Conservation (phyloP, 2,113 vertebrate genomes). For the Columbina picui region DNA sequence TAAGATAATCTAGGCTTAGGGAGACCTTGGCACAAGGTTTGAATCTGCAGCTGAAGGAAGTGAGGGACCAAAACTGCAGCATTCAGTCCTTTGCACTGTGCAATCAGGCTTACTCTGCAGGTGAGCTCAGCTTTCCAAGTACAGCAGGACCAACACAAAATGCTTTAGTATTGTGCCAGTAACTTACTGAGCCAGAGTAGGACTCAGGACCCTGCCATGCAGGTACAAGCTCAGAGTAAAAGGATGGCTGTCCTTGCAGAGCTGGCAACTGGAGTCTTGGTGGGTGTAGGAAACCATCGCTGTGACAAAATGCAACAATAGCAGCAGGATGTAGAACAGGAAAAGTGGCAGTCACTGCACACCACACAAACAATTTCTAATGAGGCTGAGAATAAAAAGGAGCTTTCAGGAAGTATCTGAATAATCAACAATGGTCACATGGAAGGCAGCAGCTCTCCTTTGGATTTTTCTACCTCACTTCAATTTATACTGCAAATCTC, state of each 20-base stretch:
- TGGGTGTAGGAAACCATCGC: background rate
- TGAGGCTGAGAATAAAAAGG: background rate
- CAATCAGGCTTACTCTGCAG: background rate
- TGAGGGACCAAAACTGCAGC: background rate
- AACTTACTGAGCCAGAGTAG: background rate
- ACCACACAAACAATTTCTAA: background rate
- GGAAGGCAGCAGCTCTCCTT: background rate
- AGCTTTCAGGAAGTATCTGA: background rate
- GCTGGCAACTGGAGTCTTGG: background rate
- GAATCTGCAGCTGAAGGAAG: background rate
- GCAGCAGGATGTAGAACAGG: background rate
- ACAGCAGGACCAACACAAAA: background rate
- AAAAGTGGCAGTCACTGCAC: background rate
- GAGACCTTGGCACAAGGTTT: background rate
- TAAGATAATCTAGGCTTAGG: background rate
- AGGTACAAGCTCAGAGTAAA: background rate
- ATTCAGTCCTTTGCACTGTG: background rate
- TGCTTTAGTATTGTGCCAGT: background rate
- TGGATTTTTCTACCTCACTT: background rate
- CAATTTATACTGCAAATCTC: background rate
- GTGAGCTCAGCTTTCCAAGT: background rate
- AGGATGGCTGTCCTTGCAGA: background rate
- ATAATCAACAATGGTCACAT: fast-evolving
- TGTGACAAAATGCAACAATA: background rate
- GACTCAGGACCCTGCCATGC: background rate